Conservation (phyloP, 2,797 vertebrate genomes). For the Microcaecilia unicolor region DNA sequence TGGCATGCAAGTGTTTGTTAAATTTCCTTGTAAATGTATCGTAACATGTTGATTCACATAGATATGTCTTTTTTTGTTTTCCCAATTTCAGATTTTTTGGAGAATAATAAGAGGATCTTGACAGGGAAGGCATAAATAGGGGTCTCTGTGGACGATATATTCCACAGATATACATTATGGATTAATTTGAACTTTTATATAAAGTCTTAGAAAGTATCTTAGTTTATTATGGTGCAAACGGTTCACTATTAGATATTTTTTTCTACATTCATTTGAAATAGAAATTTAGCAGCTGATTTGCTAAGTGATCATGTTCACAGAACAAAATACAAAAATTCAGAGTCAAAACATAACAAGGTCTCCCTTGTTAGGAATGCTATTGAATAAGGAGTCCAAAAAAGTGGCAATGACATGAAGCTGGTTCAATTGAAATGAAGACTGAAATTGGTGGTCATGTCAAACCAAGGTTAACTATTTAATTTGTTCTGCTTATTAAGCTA, state of each 20-base stretch:
- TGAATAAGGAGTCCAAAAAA: slow-evolving; percentile 15
- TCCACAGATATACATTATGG: too few species aligned
- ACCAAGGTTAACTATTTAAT: slow-evolving; percentile 40
- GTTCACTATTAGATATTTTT: neutral
- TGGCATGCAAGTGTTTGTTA: too few species aligned
- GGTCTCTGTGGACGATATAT: too few species aligned
- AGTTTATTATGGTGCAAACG: too few species aligned
- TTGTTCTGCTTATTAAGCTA: slow-evolving; percentile 38
- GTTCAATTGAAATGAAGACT: slow-evolving; percentile 50
- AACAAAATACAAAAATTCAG: neutral
- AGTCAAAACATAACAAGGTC: slow-evolving; percentile 13
- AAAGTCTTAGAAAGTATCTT: too few species aligned
- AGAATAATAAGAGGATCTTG: too few species aligned
- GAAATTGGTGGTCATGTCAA: slow-evolving; percentile 43
- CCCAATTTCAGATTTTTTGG: too few species aligned
- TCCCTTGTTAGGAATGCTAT: slow-evolving; percentile 19
- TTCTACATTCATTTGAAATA: slow-evolving; percentile 5
- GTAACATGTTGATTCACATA: too few species aligned
- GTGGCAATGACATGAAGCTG: slow-evolving; percentile 34
- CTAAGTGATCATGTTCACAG: slow-evolving; percentile 14
- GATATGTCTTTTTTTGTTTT: too few species aligned
- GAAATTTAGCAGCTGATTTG: slow-evolving; percentile 7
- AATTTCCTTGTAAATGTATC: too few species aligned
- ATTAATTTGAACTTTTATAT: too few species aligned
- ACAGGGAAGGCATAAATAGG: too few species aligned